A percentile compares a stretch with the other conserved stretches of the same genome.
These are phyloP conservation scores for Chirona hameri DNA, from an alignment of 2,888 invertebrate species.

Conservation along the genomic window DNA sequence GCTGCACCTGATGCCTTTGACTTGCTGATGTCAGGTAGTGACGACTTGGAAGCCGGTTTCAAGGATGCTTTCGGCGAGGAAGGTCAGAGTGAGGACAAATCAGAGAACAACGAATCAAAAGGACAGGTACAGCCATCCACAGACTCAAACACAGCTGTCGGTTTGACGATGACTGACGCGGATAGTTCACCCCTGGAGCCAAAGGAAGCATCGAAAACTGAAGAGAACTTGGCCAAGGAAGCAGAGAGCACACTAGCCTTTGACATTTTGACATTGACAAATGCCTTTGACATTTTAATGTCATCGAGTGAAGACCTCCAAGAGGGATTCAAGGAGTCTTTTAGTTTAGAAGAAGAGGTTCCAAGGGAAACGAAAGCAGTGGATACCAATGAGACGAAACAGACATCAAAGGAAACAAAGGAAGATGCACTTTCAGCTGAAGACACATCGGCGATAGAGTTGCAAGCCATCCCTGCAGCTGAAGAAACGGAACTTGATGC, in stretches of 20 bases:
- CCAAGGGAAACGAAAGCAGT: too few relatives aligned
- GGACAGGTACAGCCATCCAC: not conserved
- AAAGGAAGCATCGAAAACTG: not conserved
- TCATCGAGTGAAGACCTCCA: not conserved
- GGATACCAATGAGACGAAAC: too few relatives aligned
- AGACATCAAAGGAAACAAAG: too few relatives aligned
- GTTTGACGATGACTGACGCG: not conserved
- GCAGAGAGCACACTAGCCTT: not conserved
- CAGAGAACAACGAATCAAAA: not conserved
- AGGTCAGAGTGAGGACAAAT: not conserved
- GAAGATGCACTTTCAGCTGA: too few relatives aligned
- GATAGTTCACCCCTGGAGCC: not conserved
- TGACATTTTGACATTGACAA: not conserved
- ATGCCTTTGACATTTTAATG: too few relatives aligned
- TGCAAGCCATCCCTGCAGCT: too few relatives aligned
- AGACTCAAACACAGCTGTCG: not conserved
- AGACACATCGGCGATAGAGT: too few relatives aligned
- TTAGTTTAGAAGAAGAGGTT: too few relatives aligned
- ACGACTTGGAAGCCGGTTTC: not conserved
- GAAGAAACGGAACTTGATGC: too few relatives aligned
- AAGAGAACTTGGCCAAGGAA: not conserved
- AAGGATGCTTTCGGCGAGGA: not conserved
- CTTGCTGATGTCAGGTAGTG: not conserved
- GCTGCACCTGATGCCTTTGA: not conserved
- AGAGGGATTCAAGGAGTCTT: not conserved